Conservation (phyloP, 2,113 vertebrate genomes). For the Nibea coibor region DNA sequence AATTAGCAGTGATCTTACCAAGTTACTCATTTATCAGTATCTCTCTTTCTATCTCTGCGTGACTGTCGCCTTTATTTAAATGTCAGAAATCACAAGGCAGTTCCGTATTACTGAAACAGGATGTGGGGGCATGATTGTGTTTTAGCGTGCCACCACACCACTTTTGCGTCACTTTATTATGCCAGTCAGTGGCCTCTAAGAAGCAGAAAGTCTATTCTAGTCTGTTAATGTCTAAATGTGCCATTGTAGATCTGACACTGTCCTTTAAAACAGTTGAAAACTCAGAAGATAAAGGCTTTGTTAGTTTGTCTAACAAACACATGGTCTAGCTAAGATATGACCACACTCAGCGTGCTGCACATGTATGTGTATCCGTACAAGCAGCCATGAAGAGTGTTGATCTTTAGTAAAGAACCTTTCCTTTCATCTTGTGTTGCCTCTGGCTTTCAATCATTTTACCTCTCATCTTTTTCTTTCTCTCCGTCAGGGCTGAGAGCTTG, state of each 20-base stretch:
- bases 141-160: neutral
- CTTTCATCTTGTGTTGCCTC: neutral
- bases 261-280: neutral
- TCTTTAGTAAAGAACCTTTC: neutral
- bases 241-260: neutral
- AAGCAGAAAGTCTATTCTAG: neutral
- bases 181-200: too few relatives aligned
- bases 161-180: neutral
- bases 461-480: neutral
- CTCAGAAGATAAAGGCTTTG: neutral
- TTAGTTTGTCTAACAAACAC: too few relatives aligned
- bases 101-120: slow-evolving; percentile 15
- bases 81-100: neutral
- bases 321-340: too few relatives aligned
- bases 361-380: too few relatives aligned
- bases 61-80: neutral
- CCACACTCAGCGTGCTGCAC: too few relatives aligned
- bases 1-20: neutral
- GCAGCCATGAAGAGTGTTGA: neutral
- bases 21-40: neutral
- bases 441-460: neutral
- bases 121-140: slow-evolving; percentile 8
- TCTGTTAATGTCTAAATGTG: neutral
- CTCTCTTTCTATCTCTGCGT: neutral
- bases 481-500: slow-evolving; percentile 69